phyloP scores from a whole-genome alignment of 2,888 invertebrate genomes.

The Eupsilia transversa region DNA sequence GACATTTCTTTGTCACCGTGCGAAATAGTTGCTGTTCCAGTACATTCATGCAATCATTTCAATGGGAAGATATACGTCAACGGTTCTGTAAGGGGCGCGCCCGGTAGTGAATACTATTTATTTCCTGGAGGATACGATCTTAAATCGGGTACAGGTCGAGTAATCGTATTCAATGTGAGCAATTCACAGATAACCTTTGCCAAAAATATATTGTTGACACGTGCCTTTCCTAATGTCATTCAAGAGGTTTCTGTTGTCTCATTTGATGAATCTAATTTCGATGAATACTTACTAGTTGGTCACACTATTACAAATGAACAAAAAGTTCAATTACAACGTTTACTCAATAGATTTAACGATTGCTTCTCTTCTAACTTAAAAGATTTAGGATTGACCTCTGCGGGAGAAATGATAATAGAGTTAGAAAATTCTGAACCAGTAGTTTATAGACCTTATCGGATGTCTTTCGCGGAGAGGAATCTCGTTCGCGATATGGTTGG shows the following conservation, averaged over 20 bases:
- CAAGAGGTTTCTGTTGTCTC: background rate
- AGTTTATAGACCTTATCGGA: too few relatives aligned
- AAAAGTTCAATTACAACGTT: too few relatives aligned
- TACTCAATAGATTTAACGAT: too few relatives aligned
- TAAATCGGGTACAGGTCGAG: too few relatives aligned
- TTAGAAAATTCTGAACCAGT: too few relatives aligned
- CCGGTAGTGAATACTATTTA: background rate
- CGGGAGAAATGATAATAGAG: too few relatives aligned
- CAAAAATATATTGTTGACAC: background rate
- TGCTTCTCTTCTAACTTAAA: too few relatives aligned
- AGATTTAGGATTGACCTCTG: too few relatives aligned
- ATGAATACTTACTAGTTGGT: background rate
- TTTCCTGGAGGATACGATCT: background rate
- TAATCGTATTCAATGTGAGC: background rate
- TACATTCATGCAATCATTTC: background rate
- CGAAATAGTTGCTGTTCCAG: background rate
- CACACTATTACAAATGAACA: too few relatives aligned
- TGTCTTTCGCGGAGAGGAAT: too few relatives aligned
- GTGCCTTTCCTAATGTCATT: too few relatives aligned
- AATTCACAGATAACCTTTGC: background rate
- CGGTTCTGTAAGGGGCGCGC: background rate
- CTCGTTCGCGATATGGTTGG: too few relatives aligned
- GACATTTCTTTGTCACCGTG: background rate
- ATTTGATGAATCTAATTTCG: background rate
- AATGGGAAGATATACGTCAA: background rate